Percentiles rank a stretch among this genome's conserved stretches.
Evolutionary conservation across 2,113 vertebrate genomes (phyloP).

Genomic region (Ranitomeya variabilis): DNA sequence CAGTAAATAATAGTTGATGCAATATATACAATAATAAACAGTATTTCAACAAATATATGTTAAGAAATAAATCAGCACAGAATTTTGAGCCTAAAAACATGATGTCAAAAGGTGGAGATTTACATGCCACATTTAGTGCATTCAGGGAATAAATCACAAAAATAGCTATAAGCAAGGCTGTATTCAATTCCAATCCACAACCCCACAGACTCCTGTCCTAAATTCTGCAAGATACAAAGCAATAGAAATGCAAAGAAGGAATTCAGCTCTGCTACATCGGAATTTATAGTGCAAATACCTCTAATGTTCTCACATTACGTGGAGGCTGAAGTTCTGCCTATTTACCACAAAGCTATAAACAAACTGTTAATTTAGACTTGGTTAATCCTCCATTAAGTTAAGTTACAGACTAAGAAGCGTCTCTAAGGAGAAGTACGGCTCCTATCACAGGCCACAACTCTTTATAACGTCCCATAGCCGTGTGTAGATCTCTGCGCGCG

Average conservation of each 20-base stretch:
- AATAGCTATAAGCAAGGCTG: too few relatives aligned
- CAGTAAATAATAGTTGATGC: too few relatives aligned
- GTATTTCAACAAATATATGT: too few relatives aligned
- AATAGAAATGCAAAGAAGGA: neutral
- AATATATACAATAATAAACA: too few relatives aligned
- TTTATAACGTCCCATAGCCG: constrained; percentile 47
- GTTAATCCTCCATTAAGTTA: constrained; percentile 39
- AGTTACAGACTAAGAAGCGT: constrained; percentile 19
- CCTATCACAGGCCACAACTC: constrained; percentile 56
- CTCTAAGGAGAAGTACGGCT: constrained; percentile 22
- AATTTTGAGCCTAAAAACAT: too few relatives aligned
- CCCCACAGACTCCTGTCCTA: too few relatives aligned
- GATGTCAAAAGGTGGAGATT: too few relatives aligned
- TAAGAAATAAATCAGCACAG: too few relatives aligned
- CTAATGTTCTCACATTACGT: neutral
- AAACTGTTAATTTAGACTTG: constrained; percentile 53
- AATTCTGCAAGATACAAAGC: too few relatives aligned
- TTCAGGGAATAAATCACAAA: too few relatives aligned
- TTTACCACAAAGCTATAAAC: constrained; percentile 29
- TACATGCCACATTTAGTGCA: too few relatives aligned
- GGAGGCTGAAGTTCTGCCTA: neutral
- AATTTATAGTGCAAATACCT: neutral
- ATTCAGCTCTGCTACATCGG: neutral
- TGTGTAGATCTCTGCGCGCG: constrained; percentile 7
- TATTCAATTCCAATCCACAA: too few relatives aligned